These are phyloP conservation scores for Helicolenus hilgendorfi DNA, from an alignment of 2,797 vertebrate genomes.

Conservation along the genomic window DNA sequence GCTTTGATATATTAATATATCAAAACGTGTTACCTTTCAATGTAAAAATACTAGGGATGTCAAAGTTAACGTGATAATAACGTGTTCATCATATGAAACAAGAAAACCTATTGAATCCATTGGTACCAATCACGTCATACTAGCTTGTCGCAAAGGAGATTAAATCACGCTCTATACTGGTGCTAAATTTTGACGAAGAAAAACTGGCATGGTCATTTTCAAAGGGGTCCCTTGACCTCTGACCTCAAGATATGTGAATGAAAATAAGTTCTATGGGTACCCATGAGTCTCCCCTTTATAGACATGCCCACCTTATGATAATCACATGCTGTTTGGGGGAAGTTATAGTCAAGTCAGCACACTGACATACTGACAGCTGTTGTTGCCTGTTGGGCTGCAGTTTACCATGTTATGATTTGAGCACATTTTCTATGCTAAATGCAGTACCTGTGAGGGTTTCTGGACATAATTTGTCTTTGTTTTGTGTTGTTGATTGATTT, in stretches of 20 bases:
- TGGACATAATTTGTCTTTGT: no score
- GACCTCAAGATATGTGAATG: no score
- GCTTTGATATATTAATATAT: neutral
- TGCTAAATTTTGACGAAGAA: neutral
- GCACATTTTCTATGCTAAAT: no score
- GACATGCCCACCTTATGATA: no score
- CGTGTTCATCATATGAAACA: neutral
- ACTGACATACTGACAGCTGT: no score
- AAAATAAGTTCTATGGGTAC: no score
- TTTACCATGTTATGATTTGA: neutral
- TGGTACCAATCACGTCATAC: neutral
- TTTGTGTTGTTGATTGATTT: no score
- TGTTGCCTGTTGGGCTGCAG: fast-evolving
- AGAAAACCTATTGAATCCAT: neutral
- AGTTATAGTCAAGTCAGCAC: no score
- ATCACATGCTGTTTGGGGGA: no score
- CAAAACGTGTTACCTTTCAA: neutral
- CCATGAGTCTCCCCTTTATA: no score
- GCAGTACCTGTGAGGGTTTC: no score
- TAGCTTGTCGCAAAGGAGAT: neutral
- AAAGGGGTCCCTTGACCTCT: no score
- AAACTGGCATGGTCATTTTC: neutral
- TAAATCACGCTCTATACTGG: neutral
- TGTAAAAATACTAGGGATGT: neutral
- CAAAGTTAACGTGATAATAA: neutral